Percentiles rank a stretch among this genome's conserved stretches.
Evolutionary conservation across 2,113 vertebrate species (phyloP).

Genomic region (Actinemys pallida): DNA sequence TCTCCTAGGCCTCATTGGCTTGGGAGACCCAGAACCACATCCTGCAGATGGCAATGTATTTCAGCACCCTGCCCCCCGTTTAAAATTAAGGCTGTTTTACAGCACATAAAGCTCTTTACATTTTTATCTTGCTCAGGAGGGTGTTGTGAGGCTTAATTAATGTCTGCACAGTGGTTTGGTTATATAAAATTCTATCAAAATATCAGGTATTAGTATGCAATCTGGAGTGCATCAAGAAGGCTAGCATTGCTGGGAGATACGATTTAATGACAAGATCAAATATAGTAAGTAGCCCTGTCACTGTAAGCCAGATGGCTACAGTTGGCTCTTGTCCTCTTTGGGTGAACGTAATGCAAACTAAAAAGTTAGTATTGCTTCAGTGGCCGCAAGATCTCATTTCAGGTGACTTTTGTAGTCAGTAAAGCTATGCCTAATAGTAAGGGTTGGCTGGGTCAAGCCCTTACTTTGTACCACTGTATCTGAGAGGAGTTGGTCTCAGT

Average conservation of each 20-base stretch:
- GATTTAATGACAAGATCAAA: not conserved
- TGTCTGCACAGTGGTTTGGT: not conserved
- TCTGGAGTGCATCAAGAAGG: not conserved
- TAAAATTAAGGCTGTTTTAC: not conserved
- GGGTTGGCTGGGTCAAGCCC: not conserved
- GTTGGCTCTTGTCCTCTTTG: not conserved
- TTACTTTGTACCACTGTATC: fast-evolving
- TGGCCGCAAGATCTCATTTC: not conserved
- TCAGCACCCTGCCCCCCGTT: not conserved
- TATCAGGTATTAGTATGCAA: not conserved
- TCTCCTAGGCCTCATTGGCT: not conserved
- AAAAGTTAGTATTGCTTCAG: not conserved
- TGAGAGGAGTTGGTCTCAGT: not conserved
- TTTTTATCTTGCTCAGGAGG: not conserved
- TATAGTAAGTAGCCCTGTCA: not conserved
- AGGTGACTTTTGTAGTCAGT: not conserved
- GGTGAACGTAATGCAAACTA: not conserved
- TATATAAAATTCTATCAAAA: not conserved
- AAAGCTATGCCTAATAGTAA: not conserved
- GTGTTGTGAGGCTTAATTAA: not conserved
- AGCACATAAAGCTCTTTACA: not conserved
- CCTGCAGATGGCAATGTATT: not conserved
- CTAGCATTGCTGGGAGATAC: not conserved
- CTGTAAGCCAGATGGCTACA: not conserved
- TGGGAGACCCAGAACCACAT: not conserved